Base-by-base conservation (phyloP, 2,113 vertebrate genomes). In the Cyanoderma ruficeps region DNA sequence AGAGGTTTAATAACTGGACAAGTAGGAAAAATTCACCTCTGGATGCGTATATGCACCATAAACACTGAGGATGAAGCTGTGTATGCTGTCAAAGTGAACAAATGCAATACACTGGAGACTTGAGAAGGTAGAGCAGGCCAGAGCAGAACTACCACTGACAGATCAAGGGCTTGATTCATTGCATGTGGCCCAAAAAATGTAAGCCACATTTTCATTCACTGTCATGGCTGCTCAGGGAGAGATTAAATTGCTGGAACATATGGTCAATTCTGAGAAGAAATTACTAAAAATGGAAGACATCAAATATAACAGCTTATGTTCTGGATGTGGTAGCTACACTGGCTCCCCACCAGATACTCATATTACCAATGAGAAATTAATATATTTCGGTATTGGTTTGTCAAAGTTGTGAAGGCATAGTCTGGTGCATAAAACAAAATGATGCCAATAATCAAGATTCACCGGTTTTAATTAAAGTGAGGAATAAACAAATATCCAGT, bases 231-330 rank as follows among this genome's bases (percentile, higher is more conserved):
- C 49, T 92, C 42, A 77, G 71, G 49, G 57, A 80, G 53, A 92
- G 33, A 88, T 76, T 88, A 92, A 95, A 77, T 65, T 95, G 21
- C 63, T 85, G 71, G 67, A 92, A 95, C 75, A 93, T 94, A 92
- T 64, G 57, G 53, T 33, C 27, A 91, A 89, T 91, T 50, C 55
- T 87, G 50, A 61, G 42, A 61, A 95, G 59, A 89, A 87, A 88
- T 80, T 8, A 86, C 61, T 86, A 90, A 65, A 92, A 90, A 59
- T 37, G 5, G 50, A 76, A 82, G 55, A 82, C 21, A 20, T 11
- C 53, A 94, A 76, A 80, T 52, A 17, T 47, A 80, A 21, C 37
- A 71, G 52, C 13, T 75, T 86, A 83, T 50, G 6, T 39, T 61
- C 30, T 68, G 42, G 47, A 68, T 68, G 19, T 68, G 42, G 89